Base-by-base conservation (phyloP, 2,888 invertebrate species). In the Parascotia fuliginaria region DNA sequence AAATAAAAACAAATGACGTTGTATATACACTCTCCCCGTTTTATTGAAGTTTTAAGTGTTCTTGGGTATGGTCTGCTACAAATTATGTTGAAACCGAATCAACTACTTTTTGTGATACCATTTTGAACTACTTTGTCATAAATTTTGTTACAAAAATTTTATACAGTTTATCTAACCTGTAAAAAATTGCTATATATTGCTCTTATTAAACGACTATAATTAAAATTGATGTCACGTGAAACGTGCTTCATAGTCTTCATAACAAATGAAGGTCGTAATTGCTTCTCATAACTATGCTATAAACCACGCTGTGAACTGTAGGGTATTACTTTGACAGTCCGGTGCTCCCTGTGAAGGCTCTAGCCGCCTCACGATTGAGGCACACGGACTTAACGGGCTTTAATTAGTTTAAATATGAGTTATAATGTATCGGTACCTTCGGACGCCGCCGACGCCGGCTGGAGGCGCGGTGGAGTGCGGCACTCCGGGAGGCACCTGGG, bases 361-460 rank as follows among this genome's bases (percentile, higher is more conserved):
- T 24, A 11, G 15, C 14, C 31, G 6, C 32, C 39, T 34, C 28
- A 28, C 19, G 27, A 14, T 28, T 36, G 39, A 24, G 40, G 22
- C 29, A 44, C 34, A n/a, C 39, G 29, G 13, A 33, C 22, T 42
- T 27, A 22, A 22, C 13, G 19, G 42, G 19, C 33, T 32, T 33
- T 44, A 32, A 43, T 44, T 40, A 22, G 32, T 28, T 42, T 29
- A 15, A 45, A 50, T 50, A 50, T 40, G 13, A 29, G 9, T 36
- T 27, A 39, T 31, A 38, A 29, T 32, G 40, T 42, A 40, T 50
- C 69, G 39, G 76, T 89, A 92, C 86, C 93, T 92, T 77, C 94
- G 90, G 53, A 94, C 84, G 65, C 94, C 94, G 66, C 94, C 94
- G 72, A 94, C 92, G 65, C 94, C 94, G 57, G 91, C 89, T 57